Evolutionary conservation across 2,888 invertebrate genomes (phyloP).

Genomic region (Nephrotoma flavescens): DNA sequence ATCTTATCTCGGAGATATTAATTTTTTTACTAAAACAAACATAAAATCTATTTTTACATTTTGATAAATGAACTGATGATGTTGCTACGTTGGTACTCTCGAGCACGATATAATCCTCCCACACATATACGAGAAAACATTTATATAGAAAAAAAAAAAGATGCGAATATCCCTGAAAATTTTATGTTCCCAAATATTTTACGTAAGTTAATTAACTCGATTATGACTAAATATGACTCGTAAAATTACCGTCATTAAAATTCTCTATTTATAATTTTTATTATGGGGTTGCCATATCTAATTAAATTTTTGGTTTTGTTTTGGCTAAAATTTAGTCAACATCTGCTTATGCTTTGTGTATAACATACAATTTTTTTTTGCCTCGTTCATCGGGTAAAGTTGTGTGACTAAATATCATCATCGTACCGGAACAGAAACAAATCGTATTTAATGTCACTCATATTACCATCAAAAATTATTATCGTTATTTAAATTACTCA

Average conservation of each 20-base stretch:
- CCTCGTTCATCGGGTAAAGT: no score
- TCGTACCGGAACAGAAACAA: not conserved
- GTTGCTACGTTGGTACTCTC: not conserved
- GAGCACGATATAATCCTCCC: no score
- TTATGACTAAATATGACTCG: not conserved
- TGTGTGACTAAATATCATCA: not conserved
- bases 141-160: not conserved
- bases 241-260: not conserved
- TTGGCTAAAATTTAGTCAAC: not conserved
- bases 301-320: not conserved
- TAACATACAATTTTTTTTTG: no score
- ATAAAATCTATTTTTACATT: not conserved
- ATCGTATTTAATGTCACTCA: not conserved
- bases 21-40: not conserved
- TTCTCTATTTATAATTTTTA: not conserved
- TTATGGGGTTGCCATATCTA: not conserved
- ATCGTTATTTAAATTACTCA: not conserved
- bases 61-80: not conserved
- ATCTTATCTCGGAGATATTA: not conserved
- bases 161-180: not conserved
- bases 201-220: not conserved
- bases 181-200: not conserved
- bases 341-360: not conserved
- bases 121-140: not conserved
- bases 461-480: not conserved